phyloP scores from a whole-genome alignment of 2,888 invertebrate species.

The Euproctis similis region DNA sequence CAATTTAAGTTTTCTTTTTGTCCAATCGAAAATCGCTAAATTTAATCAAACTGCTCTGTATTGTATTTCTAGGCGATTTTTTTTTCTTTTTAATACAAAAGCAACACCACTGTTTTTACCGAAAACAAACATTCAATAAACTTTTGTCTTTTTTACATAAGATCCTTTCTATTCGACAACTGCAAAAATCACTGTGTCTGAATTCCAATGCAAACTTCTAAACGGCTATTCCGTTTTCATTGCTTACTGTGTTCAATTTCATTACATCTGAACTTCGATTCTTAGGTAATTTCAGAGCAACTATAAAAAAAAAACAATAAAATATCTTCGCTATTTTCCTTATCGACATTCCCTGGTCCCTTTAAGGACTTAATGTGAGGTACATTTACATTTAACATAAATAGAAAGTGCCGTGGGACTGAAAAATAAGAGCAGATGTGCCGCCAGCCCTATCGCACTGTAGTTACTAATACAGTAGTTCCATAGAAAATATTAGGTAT shows the following conservation, averaged over 20 bases:
- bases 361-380: slow-evolving; percentile 20
- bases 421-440: slow-evolving; percentile 24
- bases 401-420: slow-evolving; percentile 18
- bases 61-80: too few relatives aligned
- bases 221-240: slow-evolving; percentile 5
- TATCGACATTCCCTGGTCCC: slow-evolving; percentile 16
- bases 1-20: too few relatives aligned
- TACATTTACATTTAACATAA: slow-evolving; percentile 26
- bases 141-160: background rate
- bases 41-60: too few relatives aligned
- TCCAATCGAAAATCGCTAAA: too few relatives aligned
- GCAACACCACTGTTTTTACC: too few relatives aligned
- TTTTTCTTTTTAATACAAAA: too few relatives aligned
- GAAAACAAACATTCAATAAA: too few relatives aligned
- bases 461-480: slow-evolving; percentile 7
- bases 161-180: background rate
- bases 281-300: slow-evolving; percentile 12
- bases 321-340: slow-evolving; percentile 22
- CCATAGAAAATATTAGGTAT: background rate
- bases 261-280: slow-evolving; percentile 19
- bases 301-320: slow-evolving; percentile 13
- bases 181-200: too few relatives aligned
- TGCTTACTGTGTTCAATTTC: slow-evolving; percentile 14
- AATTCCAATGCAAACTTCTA: slow-evolving; percentile 11
- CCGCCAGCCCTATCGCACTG: slow-evolving; percentile 3